These are phyloP conservation scores for Emydura subglobosa DNA, from an alignment of 2,113 vertebrate genomes.

Conservation along the genomic window DNA sequence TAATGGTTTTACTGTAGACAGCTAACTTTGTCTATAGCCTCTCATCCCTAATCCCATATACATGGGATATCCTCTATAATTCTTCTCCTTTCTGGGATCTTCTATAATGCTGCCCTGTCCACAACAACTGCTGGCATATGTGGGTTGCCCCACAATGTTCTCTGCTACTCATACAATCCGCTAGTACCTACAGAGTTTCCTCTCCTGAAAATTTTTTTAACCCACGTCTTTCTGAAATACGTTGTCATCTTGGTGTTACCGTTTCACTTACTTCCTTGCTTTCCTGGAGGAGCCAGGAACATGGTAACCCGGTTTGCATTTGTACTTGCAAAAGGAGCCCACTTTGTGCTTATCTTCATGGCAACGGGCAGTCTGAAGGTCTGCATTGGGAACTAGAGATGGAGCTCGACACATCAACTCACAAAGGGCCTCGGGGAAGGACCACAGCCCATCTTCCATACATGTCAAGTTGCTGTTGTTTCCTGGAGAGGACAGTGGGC, in stretches of 20 bases:
- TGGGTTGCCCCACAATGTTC: not conserved
- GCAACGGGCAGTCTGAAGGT: constrained; percentile 92
- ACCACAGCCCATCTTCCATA: constrained; percentile 96
- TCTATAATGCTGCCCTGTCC: not conserved
- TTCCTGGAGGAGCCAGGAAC: constrained; percentile 88
- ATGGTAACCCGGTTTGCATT: constrained; percentile 95
- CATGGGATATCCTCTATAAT: not conserved
- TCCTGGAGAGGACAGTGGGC: constrained; percentile 77
- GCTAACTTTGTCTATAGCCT: not conserved
- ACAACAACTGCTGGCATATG: not conserved
- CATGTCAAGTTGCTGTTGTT: constrained; percentile 93
- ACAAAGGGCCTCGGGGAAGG: constrained; percentile 96
- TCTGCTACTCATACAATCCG: not conserved
- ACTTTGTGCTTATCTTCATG: constrained; percentile 93
- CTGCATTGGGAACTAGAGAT: constrained; percentile 87
- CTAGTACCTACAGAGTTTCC: not conserved
- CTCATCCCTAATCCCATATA: not conserved
- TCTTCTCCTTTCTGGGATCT: not conserved
- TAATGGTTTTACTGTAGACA: not conserved
- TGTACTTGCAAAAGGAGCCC: constrained; percentile 97
- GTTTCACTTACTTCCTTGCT: constrained; percentile 85
- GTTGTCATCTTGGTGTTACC: not conserved
- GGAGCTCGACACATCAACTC: constrained; percentile 95
- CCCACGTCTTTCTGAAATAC: not conserved
- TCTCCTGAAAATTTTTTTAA: not conserved